Percentiles rank a stretch among this genome's conserved stretches.
Evolutionary conservation across 1,140 invertebrate genomes (phyloP).

Genomic region (Drosophila sp.): DNA sequence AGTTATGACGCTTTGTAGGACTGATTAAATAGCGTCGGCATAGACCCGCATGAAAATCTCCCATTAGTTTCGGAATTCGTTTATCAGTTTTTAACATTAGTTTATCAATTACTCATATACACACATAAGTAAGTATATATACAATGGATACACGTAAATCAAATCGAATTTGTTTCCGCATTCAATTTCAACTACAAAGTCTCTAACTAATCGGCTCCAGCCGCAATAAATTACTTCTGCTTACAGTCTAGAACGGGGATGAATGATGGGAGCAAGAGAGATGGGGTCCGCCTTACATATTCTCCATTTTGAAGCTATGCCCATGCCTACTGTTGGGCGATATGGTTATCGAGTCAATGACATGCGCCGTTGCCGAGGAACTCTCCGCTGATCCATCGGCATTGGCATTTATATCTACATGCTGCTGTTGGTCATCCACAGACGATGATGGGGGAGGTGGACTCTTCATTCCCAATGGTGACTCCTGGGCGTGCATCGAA

Average conservation of each 20-base stretch:
- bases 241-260: slow-evolving; percentile 37
- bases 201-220: slow-evolving; percentile 61
- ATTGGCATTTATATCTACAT: slow-evolving; percentile 39
- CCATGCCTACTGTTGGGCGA: slow-evolving; percentile 72
- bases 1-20: slow-evolving; percentile 21
- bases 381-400: slow-evolving; percentile 55
- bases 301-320: slow-evolving; percentile 80
- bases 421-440: slow-evolving; percentile 38
- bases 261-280: not conserved
- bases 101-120: slow-evolving; percentile 49
- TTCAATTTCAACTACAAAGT: slow-evolving; percentile 58
- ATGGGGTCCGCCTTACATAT: slow-evolving; percentile 56
- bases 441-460: slow-evolving; percentile 32
- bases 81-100: slow-evolving; percentile 46
- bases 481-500: slow-evolving; percentile 61
- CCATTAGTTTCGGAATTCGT: slow-evolving; percentile 21
- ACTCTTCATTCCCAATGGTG: slow-evolving; percentile 54
- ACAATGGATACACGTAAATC: slow-evolving; percentile 41
- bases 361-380: slow-evolving; percentile 54
- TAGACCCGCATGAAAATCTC: slow-evolving; percentile 5
- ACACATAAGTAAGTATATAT: slow-evolving; percentile 55
- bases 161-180: slow-evolving; percentile 41
- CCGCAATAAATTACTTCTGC: slow-evolving; percentile 62
- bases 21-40: slow-evolving; percentile 44
- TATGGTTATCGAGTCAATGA: slow-evolving; percentile 82